These are phyloP conservation scores for Hippocampus guttulatus DNA, from an alignment of 2,113 vertebrate genomes.

Conservation along the genomic window DNA sequence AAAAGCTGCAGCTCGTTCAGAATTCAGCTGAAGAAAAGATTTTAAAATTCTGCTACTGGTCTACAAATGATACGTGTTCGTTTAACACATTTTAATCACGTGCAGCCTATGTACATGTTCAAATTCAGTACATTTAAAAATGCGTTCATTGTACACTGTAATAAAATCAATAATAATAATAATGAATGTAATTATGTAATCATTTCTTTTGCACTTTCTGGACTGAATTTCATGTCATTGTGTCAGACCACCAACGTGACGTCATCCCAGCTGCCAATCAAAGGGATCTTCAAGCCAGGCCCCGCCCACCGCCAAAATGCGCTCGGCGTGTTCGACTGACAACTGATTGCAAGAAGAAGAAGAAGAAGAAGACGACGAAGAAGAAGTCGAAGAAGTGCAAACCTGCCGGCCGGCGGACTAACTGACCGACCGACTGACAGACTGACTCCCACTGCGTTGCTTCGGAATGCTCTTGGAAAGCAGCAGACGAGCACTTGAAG, in stretches of 20 bases:
- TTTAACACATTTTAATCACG: too few species aligned
- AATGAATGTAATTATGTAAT: too few species aligned
- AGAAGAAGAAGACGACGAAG: neutral
- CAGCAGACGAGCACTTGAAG: neutral
- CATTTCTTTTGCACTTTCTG: too few species aligned
- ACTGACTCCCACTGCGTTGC: slow-evolving; percentile 17
- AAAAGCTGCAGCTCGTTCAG: too few species aligned
- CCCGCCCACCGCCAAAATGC: slow-evolving; percentile 63
- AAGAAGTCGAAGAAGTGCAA: slow-evolving; percentile 64
- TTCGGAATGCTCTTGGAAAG: slow-evolving; percentile 16
- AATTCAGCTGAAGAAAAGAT: too few species aligned
- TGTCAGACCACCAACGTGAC: neutral
- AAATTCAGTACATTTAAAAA: too few species aligned
- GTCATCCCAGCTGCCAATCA: slow-evolving; percentile 38
- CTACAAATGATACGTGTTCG: too few species aligned
- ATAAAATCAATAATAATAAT: too few species aligned
- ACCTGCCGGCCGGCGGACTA: neutral
- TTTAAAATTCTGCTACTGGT: too few species aligned
- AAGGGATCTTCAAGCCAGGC: slow-evolving; percentile 1
- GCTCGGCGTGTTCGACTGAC: slow-evolving; percentile 43
- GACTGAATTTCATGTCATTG: too few species aligned
- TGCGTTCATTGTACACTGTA: too few species aligned
- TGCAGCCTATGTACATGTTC: too few species aligned
- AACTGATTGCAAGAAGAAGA: slow-evolving; percentile 57
- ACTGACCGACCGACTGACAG: neutral